Conservation (phyloP, 2,888 invertebrate species). For the Elegia similella region DNA sequence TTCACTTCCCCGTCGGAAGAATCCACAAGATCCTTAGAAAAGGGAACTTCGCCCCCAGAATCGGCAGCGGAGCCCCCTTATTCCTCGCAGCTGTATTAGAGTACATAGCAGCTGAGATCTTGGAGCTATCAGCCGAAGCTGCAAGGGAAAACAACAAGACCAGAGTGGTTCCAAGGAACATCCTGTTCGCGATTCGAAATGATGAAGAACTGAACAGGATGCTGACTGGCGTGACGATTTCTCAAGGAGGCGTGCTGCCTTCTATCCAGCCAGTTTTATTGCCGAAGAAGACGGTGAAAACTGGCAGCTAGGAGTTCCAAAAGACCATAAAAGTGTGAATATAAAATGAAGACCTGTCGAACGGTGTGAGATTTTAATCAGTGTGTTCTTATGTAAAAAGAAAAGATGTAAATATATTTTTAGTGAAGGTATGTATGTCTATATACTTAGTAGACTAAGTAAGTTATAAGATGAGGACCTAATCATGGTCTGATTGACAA, state of each 20-base stretch:
- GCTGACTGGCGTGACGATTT: slow-evolving; percentile 51
- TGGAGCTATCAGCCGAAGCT: slow-evolving; percentile 59
- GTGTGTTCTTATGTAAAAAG: background rate
- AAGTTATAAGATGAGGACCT: background rate
- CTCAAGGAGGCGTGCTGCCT: slow-evolving; percentile 56
- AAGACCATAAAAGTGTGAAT: too few species aligned
- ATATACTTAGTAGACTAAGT: too few species aligned
- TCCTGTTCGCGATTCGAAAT: slow-evolving; percentile 54
- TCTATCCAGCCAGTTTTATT: slow-evolving; percentile 49
- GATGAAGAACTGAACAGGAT: slow-evolving; percentile 57
- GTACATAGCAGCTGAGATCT: slow-evolving; percentile 60
- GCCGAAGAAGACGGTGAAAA: slow-evolving; percentile 55
- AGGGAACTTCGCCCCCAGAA: slow-evolving; percentile 82
- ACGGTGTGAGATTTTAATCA: background rate
- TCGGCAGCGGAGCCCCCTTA: slow-evolving; percentile 77
- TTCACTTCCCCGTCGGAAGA: slow-evolving; percentile 80
- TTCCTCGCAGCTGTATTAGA: slow-evolving; percentile 83
- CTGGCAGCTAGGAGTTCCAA: slow-evolving; percentile 5
- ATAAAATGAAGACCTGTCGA: background rate
- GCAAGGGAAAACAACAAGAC: slow-evolving; percentile 85
- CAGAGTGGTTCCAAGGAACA: slow-evolving; percentile 57
- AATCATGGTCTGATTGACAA: slow-evolving; percentile 16
- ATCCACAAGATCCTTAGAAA: slow-evolving; percentile 80
- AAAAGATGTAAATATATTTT: too few species aligned
- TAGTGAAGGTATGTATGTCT: too few species aligned